phyloP scores from a whole-genome alignment of 2,888 invertebrate species.

The Gortyna flavago region DNA sequence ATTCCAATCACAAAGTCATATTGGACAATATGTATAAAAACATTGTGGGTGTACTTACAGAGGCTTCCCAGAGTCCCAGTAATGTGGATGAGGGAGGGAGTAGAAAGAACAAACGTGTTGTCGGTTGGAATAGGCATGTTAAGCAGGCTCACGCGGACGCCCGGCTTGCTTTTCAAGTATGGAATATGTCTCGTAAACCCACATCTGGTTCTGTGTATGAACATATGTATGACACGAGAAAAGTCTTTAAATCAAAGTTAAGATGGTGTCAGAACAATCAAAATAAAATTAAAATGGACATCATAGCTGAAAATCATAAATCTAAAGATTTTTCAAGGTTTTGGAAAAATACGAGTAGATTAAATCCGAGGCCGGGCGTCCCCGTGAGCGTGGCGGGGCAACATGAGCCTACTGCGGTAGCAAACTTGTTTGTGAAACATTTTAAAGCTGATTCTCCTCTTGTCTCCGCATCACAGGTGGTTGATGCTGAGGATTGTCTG shows the following conservation, averaged over 20 bases:
- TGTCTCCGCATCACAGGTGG: neutral
- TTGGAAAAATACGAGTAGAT: neutral
- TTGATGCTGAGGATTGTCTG: neutral
- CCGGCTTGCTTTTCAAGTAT: slow-evolving; percentile 8
- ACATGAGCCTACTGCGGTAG: neutral
- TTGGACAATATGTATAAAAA: no score
- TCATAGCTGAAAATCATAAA: neutral
- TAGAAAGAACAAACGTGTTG: slow-evolving; percentile 1
- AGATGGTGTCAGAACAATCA: neutral
- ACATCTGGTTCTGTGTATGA: neutral
- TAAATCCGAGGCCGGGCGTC: neutral
- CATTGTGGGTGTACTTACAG: neutral
- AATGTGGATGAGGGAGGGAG: neutral
- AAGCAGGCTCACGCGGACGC: slow-evolving; percentile 20
- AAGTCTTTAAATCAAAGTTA: slow-evolving; percentile 3
- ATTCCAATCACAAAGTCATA: neutral
- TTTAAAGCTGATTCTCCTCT: neutral
- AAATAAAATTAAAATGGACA: no score
- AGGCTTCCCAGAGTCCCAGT: neutral
- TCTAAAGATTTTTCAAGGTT: neutral
- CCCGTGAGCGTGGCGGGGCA: no score
- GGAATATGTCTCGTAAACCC: neutral
- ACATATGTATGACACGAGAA: neutral
- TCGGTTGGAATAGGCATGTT: slow-evolving; percentile 19
- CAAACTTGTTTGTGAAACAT: neutral